Conservation (phyloP, 2,888 invertebrate genomes). For the Machimus rusticus region DNA sequence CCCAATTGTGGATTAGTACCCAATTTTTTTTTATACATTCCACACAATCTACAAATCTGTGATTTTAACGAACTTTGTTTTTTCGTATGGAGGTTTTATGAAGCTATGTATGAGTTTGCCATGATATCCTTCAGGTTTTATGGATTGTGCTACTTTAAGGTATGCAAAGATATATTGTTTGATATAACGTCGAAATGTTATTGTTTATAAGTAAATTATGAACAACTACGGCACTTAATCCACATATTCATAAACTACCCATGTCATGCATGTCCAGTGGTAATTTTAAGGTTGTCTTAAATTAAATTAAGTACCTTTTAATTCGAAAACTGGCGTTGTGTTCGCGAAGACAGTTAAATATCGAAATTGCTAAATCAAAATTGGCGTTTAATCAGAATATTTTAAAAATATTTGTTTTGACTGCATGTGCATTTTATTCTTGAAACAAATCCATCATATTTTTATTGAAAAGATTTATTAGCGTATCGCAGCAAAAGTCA, state of each 20-base stretch:
- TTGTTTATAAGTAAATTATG: not conserved
- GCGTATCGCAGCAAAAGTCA: not conserved
- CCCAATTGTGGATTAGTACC: not conserved
- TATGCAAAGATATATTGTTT: not conserved
- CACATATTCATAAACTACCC: not conserved
- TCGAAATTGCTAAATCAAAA: not conserved
- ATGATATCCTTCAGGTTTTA: not conserved
- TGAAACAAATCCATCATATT: too few relatives aligned
- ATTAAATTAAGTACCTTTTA: not conserved
- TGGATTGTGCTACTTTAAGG: not conserved
- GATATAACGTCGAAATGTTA: not conserved
- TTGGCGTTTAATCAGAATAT: not conserved
- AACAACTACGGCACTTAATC: too few relatives aligned
- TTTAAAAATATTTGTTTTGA: not conserved
- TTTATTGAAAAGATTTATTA: not conserved
- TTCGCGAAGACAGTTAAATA: not conserved
- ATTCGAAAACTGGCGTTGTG: not conserved
- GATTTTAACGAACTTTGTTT: not conserved
- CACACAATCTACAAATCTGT: slow-evolving; percentile 15
- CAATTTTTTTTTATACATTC: not conserved
- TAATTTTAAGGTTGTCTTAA: not conserved
- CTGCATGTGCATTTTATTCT: too few relatives aligned
- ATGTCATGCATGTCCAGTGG: not conserved
- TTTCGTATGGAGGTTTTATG: not conserved
- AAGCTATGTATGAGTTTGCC: not conserved